Evolutionary conservation across 2,888 invertebrate genomes (phyloP).

Genomic region (Apamea sordens): DNA sequence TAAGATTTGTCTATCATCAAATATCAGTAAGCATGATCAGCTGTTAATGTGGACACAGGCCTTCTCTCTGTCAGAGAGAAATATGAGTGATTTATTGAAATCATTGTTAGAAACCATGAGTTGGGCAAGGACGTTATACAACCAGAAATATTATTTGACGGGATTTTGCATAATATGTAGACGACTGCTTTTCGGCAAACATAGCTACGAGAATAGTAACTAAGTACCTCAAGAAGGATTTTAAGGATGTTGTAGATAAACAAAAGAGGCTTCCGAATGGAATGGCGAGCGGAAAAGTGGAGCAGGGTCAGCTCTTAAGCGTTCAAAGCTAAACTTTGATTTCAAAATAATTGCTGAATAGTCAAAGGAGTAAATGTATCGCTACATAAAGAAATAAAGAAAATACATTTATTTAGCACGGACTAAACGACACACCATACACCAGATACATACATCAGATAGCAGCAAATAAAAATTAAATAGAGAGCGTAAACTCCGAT

Average conservation of each 20-base stretch:
- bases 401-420: too few species aligned
- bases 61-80: not conserved
- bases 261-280: not conserved
- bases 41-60: too few species aligned
- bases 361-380: not conserved
- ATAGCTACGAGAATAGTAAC: not conserved
- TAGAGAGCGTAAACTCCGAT: too few species aligned
- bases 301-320: not conserved
- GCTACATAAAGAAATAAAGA: not conserved
- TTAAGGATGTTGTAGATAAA: not conserved
- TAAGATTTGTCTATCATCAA: conserved; percentile 17
- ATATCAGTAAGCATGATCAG: not conserved
- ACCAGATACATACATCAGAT: too few species aligned
- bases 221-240: not conserved
- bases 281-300: too few species aligned
- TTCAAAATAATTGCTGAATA: not conserved
- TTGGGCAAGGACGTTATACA: conserved; percentile 8
- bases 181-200: not conserved
- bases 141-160: conserved; percentile 7
- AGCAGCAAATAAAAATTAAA: too few species aligned
- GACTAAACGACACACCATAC: too few species aligned
- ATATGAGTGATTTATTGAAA: not conserved
- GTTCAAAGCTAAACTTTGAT: not conserved
- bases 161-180: not conserved
- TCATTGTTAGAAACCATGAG: conserved; percentile 9